Evolutionary conservation across 2,797 vertebrate genomes (phyloP).

Genomic region (Sternotherus odoratus): DNA sequence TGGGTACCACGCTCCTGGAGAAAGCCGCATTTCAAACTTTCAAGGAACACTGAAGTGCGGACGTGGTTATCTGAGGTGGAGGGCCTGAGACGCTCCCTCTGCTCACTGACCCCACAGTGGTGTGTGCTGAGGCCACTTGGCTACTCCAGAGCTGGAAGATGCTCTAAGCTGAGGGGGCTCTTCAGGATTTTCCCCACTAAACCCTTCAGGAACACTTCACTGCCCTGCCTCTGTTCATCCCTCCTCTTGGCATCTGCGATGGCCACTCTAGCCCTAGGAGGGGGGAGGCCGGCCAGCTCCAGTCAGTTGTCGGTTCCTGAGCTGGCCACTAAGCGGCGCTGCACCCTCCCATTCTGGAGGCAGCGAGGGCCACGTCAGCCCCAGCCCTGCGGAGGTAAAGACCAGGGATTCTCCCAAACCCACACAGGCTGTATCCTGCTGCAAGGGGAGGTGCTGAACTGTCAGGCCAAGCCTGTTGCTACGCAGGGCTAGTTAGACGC

Average conservation of each 20-base stretch:
- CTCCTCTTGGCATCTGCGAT: not conserved
- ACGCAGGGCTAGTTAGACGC: not conserved
- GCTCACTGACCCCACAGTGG: no score
- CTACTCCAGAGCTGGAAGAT: not conserved
- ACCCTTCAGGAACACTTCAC: accelerated
- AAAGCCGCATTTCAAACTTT: not conserved
- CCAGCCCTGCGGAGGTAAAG: not conserved
- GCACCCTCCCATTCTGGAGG: accelerated
- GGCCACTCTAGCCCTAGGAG: not conserved
- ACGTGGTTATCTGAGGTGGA: not conserved
- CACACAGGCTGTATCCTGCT: no score
- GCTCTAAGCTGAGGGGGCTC: not conserved
- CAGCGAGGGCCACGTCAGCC: not conserved
- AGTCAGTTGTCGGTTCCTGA: not conserved
- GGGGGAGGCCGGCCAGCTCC: not conserved
- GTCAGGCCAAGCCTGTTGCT: not conserved
- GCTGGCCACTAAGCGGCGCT: not conserved
- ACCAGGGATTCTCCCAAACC: no score
- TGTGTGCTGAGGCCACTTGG: not conserved
- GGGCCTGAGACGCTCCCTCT: not conserved
- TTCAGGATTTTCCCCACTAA: not conserved
- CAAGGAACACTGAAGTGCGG: not conserved
- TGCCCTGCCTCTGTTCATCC: not conserved
- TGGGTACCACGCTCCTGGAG: not conserved
- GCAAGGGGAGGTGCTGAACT: no score